phyloP scores from a whole-genome alignment of 2,888 invertebrate genomes.

The Alcis repandata region DNA sequence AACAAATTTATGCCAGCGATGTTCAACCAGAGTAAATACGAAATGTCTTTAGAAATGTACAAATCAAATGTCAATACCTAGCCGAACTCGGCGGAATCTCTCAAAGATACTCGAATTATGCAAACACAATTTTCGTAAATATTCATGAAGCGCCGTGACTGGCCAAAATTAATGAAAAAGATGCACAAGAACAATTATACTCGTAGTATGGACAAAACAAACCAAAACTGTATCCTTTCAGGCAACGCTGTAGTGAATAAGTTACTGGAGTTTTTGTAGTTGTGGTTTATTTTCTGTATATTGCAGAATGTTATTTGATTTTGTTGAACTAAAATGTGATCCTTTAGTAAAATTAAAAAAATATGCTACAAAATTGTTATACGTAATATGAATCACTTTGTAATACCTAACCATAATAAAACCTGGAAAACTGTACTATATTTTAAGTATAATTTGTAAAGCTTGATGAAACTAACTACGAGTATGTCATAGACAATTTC shows the following conservation, averaged over 20 bases:
- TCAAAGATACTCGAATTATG: constrained; percentile 42
- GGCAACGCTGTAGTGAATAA: background rate
- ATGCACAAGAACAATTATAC: constrained; percentile 39
- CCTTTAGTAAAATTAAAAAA: too few relatives aligned
- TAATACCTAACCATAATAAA: too few relatives aligned
- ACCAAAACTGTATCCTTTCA: background rate
- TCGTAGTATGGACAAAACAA: constrained; percentile 26
- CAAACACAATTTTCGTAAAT: constrained; percentile 52
- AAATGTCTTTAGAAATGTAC: constrained; percentile 21
- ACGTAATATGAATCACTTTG: too few relatives aligned
- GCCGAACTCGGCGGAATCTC: constrained; percentile 27
- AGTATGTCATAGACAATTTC: too few relatives aligned
- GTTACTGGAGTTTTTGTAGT: background rate
- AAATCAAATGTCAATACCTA: constrained; percentile 27
- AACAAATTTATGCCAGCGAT: background rate
- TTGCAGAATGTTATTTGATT: background rate
- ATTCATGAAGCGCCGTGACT: constrained; percentile 59
- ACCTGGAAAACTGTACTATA: too few relatives aligned
- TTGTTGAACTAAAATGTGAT: too few relatives aligned
- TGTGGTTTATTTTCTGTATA: background rate
- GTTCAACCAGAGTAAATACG: constrained; percentile 8
- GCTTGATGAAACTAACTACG: too few relatives aligned
- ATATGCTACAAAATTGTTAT: too few relatives aligned
- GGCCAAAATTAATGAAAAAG: constrained; percentile 59
- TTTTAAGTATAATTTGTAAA: too few relatives aligned